A percentile compares a stretch with the other conserved stretches of the same genome.
Conservation (phyloP, 2,888 invertebrate genomes). For the Ischnus inquisitorius region DNA sequence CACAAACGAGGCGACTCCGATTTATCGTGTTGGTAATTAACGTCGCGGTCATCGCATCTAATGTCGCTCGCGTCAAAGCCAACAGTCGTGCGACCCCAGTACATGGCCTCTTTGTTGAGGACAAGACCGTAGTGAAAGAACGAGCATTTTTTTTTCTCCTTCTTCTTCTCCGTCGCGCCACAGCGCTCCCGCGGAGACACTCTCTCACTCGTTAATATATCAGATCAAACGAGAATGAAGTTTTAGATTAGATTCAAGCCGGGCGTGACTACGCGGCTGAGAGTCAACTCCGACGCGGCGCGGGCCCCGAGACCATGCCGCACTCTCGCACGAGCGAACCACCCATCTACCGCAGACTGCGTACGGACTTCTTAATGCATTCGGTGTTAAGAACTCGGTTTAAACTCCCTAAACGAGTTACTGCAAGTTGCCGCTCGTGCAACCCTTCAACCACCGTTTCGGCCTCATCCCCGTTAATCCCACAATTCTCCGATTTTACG, state of each 20-base stretch:
- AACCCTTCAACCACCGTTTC: conserved; percentile 33
- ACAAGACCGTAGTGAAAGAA: conserved; percentile 29
- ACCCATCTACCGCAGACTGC: conserved; percentile 57
- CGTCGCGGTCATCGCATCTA: conserved; percentile 33
- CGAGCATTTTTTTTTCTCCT: conserved; percentile 22
- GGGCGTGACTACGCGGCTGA: conserved; percentile 68
- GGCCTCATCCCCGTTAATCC: conserved; percentile 10
- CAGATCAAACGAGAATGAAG: conserved; percentile 79
- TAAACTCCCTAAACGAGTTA: conserved; percentile 80
- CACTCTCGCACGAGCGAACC: conserved; percentile 10
- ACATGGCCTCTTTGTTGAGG: conserved; percentile 3
- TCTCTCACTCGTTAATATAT: conserved; percentile 70
- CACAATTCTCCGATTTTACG: not conserved
- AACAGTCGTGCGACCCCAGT: conserved; percentile 45
- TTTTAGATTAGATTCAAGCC: conserved; percentile 79
- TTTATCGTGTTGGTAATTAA: conserved; percentile 42
- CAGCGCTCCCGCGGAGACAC: conserved; percentile 51
- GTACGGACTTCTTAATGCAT: conserved; percentile 78
- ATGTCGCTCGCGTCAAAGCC: conserved; percentile 40
- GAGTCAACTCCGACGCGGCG: not conserved
- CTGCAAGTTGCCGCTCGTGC: conserved; percentile 73
- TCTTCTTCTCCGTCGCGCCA: conserved; percentile 33
- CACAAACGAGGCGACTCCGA: not conserved
- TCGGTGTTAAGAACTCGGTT: conserved; percentile 76
- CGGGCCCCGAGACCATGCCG: not conserved